phyloP scores from a whole-genome alignment of 2,113 vertebrate species.

The Gallinago undulata region DNA sequence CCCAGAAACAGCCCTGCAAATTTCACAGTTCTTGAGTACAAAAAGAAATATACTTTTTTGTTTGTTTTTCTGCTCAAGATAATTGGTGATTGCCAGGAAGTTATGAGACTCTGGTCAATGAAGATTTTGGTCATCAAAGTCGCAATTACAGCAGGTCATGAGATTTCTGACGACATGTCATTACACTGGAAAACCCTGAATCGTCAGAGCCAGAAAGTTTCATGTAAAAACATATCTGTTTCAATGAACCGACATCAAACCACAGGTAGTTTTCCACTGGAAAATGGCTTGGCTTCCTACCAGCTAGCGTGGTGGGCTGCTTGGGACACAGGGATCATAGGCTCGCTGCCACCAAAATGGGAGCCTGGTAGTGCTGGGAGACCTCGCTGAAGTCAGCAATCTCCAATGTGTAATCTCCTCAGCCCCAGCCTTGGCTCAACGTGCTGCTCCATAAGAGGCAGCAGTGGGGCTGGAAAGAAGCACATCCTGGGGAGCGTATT shows the following conservation, averaged over 20 bases:
- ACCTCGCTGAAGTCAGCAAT: neutral
- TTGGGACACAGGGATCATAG: neutral
- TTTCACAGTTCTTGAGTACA: neutral
- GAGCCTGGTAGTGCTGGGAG: neutral
- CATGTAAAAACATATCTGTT: neutral
- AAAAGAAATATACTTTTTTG: neutral
- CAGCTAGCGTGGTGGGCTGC: constrained; percentile 26
- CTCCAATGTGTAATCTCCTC: neutral
- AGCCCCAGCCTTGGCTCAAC: neutral
- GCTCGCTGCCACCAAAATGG: neutral
- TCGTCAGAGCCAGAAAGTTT: neutral
- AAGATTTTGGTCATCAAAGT: constrained; percentile 16
- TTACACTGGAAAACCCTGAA: neutral
- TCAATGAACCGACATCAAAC: neutral
- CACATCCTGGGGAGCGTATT: neutral
- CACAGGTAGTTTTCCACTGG: constrained; percentile 25
- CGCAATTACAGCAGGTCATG: neutral
- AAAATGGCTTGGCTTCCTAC: constrained; percentile 20
- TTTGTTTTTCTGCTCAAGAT: neutral
- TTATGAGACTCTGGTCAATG: neutral
- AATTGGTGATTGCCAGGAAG: neutral
- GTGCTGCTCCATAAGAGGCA: neutral
- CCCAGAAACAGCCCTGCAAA: neutral
- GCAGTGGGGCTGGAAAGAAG: neutral
- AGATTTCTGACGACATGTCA: neutral